Percentiles rank a stretch among this genome's conserved stretches.
Evolutionary conservation across 2,888 invertebrate species (phyloP).

Genomic region (Oscheius sp.): DNA sequence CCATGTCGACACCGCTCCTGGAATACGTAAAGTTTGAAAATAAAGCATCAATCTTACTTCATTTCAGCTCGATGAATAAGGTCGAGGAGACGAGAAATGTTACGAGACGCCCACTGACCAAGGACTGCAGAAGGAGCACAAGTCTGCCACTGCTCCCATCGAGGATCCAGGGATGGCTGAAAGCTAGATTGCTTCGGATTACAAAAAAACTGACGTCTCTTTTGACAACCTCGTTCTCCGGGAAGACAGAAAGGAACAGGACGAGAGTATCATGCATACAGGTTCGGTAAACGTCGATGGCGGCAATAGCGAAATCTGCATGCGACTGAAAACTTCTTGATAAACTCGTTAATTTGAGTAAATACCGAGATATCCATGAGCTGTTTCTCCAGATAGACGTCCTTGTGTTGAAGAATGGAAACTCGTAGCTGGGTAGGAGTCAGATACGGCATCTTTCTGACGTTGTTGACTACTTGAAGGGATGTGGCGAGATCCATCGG

Average conservation of each 20-base stretch:
- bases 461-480: slow-evolving; percentile 71
- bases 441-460: slow-evolving; percentile 71
- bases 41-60: slow-evolving; percentile 46
- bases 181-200: background rate
- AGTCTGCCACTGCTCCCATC: slow-evolving; percentile 72
- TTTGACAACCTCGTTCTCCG: slow-evolving; percentile 64
- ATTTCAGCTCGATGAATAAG: slow-evolving; percentile 61
- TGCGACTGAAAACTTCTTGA: slow-evolving; percentile 48
- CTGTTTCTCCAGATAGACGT: slow-evolving; percentile 70
- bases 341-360: background rate
- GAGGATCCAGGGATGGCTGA: slow-evolving; percentile 63
- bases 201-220: slow-evolving; percentile 61
- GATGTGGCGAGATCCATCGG: slow-evolving; percentile 69
- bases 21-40: background rate
- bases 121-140: slow-evolving; percentile 67
- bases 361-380: slow-evolving; percentile 63
- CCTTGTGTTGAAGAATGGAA: slow-evolving; percentile 70
- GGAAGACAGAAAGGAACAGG: slow-evolving; percentile 71
- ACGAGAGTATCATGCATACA: slow-evolving; percentile 73
- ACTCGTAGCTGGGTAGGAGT: slow-evolving; percentile 70
- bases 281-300: slow-evolving; percentile 69
- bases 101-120: slow-evolving; percentile 69
- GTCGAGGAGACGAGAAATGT: slow-evolving; percentile 65
- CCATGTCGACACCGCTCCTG: slow-evolving; percentile 64
- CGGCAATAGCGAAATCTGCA: slow-evolving; percentile 63